Conservation (phyloP, 2,797 vertebrate species). For the Adelosebastes latens region DNA sequence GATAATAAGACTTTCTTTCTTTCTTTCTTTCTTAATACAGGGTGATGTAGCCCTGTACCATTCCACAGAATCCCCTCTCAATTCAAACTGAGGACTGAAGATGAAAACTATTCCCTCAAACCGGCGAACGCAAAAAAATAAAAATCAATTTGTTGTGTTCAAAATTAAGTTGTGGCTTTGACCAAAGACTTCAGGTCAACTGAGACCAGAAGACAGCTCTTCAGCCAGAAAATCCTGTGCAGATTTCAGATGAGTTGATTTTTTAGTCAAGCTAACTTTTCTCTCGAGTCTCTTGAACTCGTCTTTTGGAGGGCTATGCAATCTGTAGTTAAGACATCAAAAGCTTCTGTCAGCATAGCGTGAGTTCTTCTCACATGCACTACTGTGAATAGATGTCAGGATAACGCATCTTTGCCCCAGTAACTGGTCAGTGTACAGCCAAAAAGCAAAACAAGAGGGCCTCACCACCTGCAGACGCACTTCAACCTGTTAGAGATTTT, state of each 20-base stretch:
- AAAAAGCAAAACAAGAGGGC: constrained; percentile 50
- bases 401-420: constrained; percentile 38
- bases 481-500: constrained; percentile 59
- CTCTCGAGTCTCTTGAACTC: constrained; percentile 34
- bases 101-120: constrained; percentile 36
- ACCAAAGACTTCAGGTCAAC: constrained; percentile 39
- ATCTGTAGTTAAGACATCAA: constrained; percentile 55
- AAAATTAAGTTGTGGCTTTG: constrained; percentile 55
- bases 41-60: constrained; percentile 21
- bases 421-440: constrained; percentile 32
- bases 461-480: constrained; percentile 77
- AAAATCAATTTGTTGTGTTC: constrained; percentile 38
- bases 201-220: constrained; percentile 29
- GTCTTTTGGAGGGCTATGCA: constrained; percentile 48
- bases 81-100: constrained; percentile 46
- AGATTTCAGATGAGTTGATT: constrained; percentile 54
- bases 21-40: constrained; percentile 35
- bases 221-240: constrained; percentile 29
- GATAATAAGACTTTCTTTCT: constrained; percentile 25
- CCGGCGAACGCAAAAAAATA: constrained; percentile 9
- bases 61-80: constrained; percentile 29
- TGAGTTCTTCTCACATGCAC: constrained; percentile 40
- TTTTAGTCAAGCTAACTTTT: constrained; percentile 54
- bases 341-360: constrained; percentile 50
- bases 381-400: constrained; percentile 59